phyloP scores from a whole-genome alignment of 2,888 invertebrate genomes.

The Eristalis tenax region DNA sequence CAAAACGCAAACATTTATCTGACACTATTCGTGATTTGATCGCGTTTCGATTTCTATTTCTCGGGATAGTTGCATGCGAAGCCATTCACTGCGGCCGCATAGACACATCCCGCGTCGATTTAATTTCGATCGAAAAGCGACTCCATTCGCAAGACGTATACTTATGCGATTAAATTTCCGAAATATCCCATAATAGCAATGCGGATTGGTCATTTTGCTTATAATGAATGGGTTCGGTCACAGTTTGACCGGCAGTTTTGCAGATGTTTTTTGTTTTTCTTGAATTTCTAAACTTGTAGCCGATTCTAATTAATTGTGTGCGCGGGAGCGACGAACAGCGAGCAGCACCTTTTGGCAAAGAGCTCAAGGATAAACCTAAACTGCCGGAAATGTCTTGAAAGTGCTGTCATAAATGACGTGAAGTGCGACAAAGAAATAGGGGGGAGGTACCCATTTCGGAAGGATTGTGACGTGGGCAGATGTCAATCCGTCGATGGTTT shows the following conservation, averaged over 20 bases:
- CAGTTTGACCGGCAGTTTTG: not conserved
- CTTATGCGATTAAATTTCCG: slow-evolving; percentile 50
- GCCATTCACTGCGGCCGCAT: slow-evolving; percentile 5
- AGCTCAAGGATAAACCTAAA: slow-evolving; percentile 57
- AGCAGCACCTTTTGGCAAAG: not conserved
- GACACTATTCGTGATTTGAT: slow-evolving; percentile 54
- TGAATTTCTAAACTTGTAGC: not conserved
- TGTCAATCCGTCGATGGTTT: slow-evolving; percentile 14
- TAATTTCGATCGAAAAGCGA: slow-evolving; percentile 60
- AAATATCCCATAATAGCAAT: slow-evolving; percentile 67
- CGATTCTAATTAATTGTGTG: slow-evolving; percentile 20
- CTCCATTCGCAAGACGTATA: slow-evolving; percentile 61
- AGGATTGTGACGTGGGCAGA: slow-evolving; percentile 26
- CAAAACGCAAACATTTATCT: slow-evolving; percentile 56
- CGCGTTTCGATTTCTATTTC: slow-evolving; percentile 62
- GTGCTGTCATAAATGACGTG: not conserved
- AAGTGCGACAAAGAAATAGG: not conserved
- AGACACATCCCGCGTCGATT: slow-evolving; percentile 51
- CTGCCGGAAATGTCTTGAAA: slow-evolving; percentile 51
- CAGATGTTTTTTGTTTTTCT: not conserved
- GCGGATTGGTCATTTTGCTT: slow-evolving; percentile 66
- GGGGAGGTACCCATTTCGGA: not conserved
- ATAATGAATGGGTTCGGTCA: slow-evolving; percentile 52
- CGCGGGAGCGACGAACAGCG: not conserved
- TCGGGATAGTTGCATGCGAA: slow-evolving; percentile 48